Base-by-base conservation (phyloP, 2,113 vertebrate species). In the Rhineura floridana region DNA sequence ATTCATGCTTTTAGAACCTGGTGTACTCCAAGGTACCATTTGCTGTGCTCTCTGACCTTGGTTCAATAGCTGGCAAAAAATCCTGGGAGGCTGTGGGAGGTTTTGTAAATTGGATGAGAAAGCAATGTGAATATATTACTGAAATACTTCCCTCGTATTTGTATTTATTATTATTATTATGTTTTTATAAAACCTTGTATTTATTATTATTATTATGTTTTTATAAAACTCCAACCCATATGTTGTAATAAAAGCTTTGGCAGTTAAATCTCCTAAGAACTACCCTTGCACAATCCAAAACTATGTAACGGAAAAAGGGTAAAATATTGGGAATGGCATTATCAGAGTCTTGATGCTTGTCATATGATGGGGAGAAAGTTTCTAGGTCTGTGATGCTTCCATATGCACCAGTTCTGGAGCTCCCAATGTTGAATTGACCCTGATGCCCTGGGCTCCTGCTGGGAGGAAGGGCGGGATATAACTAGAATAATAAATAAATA, bases 1-100 rank as follows among this genome's bases (percentile, higher is more conserved):
- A 52, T 63, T 65, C 55, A 30, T 84, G 52, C 52, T 84, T 65
- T 90, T 52, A 87, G n/a, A 87, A 52, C 28, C 39, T 39, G 11
- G 30, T 75, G 62, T 65, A 46, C 55, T 82, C 52, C 23, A 79
- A 84, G 89, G 44, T 2, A 79, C 55, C n/a, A 62, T 4, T 48
- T 4, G 0, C 12, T 63, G 62, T 1, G 13, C 82, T 3, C 28
- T 55, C 76, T 39, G 42, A 89, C 87, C 48, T 10, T 81, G 63
- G 42, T 67, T 76, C 63, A 55, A 80, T 85, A 83, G 87, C 81
- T 62, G 52, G 63, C 48, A 10, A 52, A 42, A 44, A 19, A 7
- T 0, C 11, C 19, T 0, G 73, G 33, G 63, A 12, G 4, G 8
- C 0, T 25, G 21, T 77, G 12, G 11, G 2, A 93, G 77, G n/a